Evolutionary conservation across 2,797 vertebrate species (phyloP).

Genomic region (Tokudaia tokunoshimensis): DNA sequence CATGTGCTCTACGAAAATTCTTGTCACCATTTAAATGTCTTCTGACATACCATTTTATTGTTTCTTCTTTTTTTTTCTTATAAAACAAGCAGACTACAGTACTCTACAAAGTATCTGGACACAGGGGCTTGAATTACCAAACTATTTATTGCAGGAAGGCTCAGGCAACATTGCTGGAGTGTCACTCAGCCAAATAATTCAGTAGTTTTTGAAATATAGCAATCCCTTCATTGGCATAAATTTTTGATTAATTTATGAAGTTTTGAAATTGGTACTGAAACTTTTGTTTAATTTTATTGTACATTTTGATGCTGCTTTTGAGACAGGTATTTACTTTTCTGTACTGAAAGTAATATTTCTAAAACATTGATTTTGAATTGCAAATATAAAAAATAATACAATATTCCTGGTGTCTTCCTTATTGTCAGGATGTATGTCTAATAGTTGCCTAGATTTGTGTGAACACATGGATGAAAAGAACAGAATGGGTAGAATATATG

Average conservation of each 20-base stretch:
- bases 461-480: background rate
- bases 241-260: background rate
- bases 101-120: background rate
- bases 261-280: background rate
- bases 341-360: background rate
- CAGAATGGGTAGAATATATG: background rate
- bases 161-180: background rate
- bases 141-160: fast-evolving
- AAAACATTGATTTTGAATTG: background rate
- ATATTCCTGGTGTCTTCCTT: background rate
- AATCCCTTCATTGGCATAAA: background rate
- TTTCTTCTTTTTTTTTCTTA: background rate
- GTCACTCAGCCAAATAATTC: background rate
- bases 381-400: background rate
- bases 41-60: background rate
- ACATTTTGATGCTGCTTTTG: background rate
- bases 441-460: background rate
- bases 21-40: background rate
- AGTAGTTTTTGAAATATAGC: background rate
- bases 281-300: background rate
- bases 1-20: background rate
- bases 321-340: background rate
- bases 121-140: background rate
- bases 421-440: background rate
- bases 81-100: background rate